Percentiles rank a stretch among this genome's conserved stretches.
These are phyloP conservation scores for Torymus aiolomorphi DNA, from an alignment of 2,888 invertebrate species.

Conservation along the genomic window DNA sequence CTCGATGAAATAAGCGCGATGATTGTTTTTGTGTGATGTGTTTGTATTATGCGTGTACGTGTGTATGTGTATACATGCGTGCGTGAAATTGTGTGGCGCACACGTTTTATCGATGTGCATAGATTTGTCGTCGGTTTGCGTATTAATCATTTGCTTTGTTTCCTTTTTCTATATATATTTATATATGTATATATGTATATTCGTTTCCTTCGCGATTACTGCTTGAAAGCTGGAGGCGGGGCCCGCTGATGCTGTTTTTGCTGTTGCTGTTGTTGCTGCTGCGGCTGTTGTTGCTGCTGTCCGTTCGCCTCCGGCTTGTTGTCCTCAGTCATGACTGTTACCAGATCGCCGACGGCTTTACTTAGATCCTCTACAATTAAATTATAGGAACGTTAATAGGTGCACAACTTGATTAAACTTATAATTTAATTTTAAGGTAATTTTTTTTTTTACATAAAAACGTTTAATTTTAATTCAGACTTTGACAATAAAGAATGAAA, in stretches of 20 bases:
- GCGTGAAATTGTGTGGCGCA: too few species aligned
- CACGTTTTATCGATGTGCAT: too few species aligned
- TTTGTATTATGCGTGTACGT: conserved; percentile 18
- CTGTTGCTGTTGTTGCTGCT: conserved; percentile 35
- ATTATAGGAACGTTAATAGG: conserved; percentile 12
- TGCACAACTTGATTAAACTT: too few species aligned
- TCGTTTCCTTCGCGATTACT: conserved; percentile 56
- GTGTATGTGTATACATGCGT: conserved; percentile 2
- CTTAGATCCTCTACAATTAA: conserved; percentile 85
- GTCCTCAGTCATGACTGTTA: conserved; percentile 92
- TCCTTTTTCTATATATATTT: conserved; percentile 39
- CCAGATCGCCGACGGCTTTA: conserved; percentile 91
- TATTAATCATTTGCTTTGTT: conserved; percentile 15
- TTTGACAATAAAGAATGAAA: too few species aligned
- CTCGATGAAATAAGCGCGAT: conserved; percentile 50
- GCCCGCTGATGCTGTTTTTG: conserved; percentile 36
- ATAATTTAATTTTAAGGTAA: too few species aligned
- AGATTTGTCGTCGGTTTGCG: conserved; percentile 9
- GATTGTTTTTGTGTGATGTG: conserved; percentile 41
- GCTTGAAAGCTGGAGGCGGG: conserved; percentile 72
- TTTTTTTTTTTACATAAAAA: too few species aligned
- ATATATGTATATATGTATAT: conserved; percentile 51
- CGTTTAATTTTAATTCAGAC: too few species aligned
- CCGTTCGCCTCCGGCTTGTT: conserved; percentile 67
- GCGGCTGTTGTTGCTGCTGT: conserved; percentile 61